phyloP scores from a whole-genome alignment of 2,888 invertebrate genomes.

The Carpatolechia fugitivella region DNA sequence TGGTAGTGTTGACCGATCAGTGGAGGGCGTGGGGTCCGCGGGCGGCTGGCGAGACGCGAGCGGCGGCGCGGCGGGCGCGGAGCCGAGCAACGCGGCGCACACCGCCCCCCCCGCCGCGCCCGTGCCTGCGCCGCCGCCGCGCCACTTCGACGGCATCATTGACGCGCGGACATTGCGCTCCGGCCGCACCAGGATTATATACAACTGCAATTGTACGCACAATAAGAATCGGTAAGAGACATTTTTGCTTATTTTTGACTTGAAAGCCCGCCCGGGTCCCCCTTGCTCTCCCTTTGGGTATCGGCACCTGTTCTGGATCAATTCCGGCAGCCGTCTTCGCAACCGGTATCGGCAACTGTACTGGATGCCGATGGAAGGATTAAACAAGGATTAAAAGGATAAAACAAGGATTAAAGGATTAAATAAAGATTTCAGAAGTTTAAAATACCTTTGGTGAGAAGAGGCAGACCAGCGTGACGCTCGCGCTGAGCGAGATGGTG shows the following conservation, averaged over 20 bases:
- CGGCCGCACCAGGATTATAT: slow-evolving; percentile 60
- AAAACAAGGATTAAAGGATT: too few species aligned
- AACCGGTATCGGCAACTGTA: too few species aligned
- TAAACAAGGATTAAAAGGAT: too few species aligned
- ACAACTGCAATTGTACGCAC: slow-evolving; percentile 43
- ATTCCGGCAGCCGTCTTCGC: too few species aligned
- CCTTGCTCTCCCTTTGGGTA: too few species aligned
- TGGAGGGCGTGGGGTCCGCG: slow-evolving; percentile 36
- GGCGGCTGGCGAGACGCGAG: too few species aligned
- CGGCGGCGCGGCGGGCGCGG: slow-evolving; percentile 53
- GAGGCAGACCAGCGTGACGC: slow-evolving; percentile 94
- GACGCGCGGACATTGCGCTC: slow-evolving; percentile 64
- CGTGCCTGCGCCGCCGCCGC: slow-evolving; percentile 34
- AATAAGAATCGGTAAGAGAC: not conserved
- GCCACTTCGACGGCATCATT: slow-evolving; percentile 55
- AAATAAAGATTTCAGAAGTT: too few species aligned
- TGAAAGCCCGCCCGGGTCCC: too few species aligned
- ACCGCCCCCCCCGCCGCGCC: slow-evolving; percentile 26
- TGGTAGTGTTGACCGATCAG: slow-evolving; percentile 44
- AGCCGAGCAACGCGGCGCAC: slow-evolving; percentile 32
- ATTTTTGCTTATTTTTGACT: not conserved
- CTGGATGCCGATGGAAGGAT: too few species aligned
- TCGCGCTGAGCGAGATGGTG: slow-evolving; percentile 95
- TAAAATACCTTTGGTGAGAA: slow-evolving; percentile 95
- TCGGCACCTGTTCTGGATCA: too few species aligned